Base-by-base conservation (phyloP, 2,888 invertebrate species). In the Monopis laevigella region DNA sequence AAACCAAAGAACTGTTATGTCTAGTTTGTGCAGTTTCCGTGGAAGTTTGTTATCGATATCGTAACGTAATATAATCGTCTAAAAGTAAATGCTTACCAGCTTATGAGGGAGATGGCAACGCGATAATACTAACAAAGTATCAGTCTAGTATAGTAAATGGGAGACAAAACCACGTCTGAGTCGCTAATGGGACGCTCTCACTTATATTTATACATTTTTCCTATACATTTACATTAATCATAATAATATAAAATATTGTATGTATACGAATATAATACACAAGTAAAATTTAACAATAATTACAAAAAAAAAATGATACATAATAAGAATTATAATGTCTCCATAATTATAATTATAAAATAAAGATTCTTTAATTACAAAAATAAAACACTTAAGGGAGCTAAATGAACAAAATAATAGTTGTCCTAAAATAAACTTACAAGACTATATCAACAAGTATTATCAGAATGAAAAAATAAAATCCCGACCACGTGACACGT, bases 21-120 rank as follows among this genome's bases (percentile, higher is more conserved):
- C 24, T 21, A 21, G 24, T 77, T 78, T 78, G 77, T 78, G 77
- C 77, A 63, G 59, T 64, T 62, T 57, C 55, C 57, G 55, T 70
- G 77, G 75, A 75, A 78, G 75, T 73, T 45, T 55, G 62, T 27
- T n/a, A 27, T n/a, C 27, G 3, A 27, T 27, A 27, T n/a, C 6
- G 11, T 14, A 12, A 48, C 51, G 56, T 53, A 56, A 50, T 58
- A 59, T 52, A 59, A 52, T 59, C 58, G 54, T 51, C 50, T 57
- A 63, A 56, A 45, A 57, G 58, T 42, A 58, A 59, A 58, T 61
- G 50, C 54, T 55, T 52, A 46, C 51, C 57, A 52, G 51, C 47
- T 46, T 55, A 58, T 48, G 36, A 50, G 46, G n/a, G 17, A 13
- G 51, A 47, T 49, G 50, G 55, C 52, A 49, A 50, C 50, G 14